A percentile compares a stretch with the other conserved stretches of the same genome.
Conservation (phyloP, 2,888 invertebrate species). For the Anagyrus pseudococci region DNA sequence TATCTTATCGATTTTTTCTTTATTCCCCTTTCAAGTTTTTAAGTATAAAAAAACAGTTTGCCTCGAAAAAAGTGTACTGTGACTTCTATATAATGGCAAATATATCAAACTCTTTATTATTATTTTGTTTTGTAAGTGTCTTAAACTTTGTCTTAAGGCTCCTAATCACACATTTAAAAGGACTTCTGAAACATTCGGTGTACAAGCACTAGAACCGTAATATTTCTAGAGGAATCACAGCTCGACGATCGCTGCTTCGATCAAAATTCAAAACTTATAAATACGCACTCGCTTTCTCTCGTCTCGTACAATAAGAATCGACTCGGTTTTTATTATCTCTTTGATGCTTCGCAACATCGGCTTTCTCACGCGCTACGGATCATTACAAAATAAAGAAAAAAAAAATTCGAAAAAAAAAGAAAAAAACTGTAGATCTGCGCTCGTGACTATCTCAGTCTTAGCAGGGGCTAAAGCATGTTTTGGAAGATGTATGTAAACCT, state of each 20-base stretch:
- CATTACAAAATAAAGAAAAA: conserved; percentile 25
- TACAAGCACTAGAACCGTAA: conserved; percentile 40
- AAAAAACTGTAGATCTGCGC: conserved; percentile 42
- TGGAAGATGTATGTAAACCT: conserved; percentile 28
- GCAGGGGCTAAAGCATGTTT: conserved; percentile 40
- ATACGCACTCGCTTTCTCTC: too few species aligned
- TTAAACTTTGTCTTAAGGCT: conserved; percentile 26
- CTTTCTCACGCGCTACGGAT: conserved; percentile 12
- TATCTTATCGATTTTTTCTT: too few species aligned
- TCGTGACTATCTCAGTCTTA: conserved; percentile 47
- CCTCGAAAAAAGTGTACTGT: conserved; percentile 23
- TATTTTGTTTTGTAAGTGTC: conserved; percentile 15
- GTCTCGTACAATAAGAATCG: conserved; percentile 19
- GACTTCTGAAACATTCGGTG: conserved; percentile 32
- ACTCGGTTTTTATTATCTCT: conserved; percentile 28
- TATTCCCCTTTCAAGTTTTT: too few species aligned
- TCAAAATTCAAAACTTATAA: conserved; percentile 30
- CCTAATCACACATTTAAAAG: conserved; percentile 32
- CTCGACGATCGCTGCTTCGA: conserved; percentile 41
- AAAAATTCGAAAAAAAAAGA: too few species aligned
- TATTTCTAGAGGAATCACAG: conserved; percentile 41
- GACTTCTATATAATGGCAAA: conserved; percentile 26
- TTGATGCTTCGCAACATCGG: conserved; percentile 7
- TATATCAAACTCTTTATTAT: conserved; percentile 29
- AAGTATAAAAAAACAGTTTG: conserved; percentile 34